Conservation (phyloP, 2,797 vertebrate species). For the Chrosomus eos region DNA sequence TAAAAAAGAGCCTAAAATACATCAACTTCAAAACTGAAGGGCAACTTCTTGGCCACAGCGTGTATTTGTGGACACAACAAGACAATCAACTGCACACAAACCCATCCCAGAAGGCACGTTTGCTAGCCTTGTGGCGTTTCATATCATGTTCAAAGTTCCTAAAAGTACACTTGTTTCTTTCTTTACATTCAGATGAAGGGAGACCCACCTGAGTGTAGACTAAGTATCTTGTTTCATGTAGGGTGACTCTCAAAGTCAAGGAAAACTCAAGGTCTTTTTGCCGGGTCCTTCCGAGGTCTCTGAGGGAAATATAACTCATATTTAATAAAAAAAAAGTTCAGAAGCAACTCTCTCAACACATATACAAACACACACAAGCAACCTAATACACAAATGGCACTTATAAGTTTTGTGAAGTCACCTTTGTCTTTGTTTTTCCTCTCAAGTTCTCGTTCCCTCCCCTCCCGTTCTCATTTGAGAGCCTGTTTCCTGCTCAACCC, state of each 20-base stretch:
- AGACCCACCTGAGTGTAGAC: constrained; percentile 46
- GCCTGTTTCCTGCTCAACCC: constrained; percentile 57
- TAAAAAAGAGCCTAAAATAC: constrained; percentile 29
- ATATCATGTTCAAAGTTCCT: constrained; percentile 60
- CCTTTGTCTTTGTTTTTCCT: constrained; percentile 58
- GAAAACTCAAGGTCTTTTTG: constrained; percentile 59
- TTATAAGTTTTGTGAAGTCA: constrained; percentile 68
- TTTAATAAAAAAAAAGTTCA: constrained; percentile 68
- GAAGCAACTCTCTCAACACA: constrained; percentile 52
- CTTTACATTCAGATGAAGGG: constrained; percentile 52
- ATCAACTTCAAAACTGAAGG: constrained; percentile 52
- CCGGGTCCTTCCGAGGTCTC: constrained; percentile 46
- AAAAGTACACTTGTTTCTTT: constrained; percentile 53
- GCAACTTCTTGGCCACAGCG: constrained; percentile 54
- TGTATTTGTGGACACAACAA: constrained; percentile 56
- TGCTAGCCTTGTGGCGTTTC: constrained; percentile 50
- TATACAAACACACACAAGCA: constrained; percentile 44
- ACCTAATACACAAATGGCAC: constrained; percentile 55
- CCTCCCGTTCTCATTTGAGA: constrained; percentile 63
- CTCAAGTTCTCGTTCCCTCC: constrained; percentile 31
- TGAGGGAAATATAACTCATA: constrained; percentile 64
- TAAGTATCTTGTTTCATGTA: constrained; percentile 50
- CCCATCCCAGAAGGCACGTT: constrained; percentile 48
- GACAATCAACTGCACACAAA: constrained; percentile 59
- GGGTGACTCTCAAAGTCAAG: constrained; percentile 44